Base-by-base conservation (phyloP, 1,140 invertebrate species). In the Formica selysi region DNA sequence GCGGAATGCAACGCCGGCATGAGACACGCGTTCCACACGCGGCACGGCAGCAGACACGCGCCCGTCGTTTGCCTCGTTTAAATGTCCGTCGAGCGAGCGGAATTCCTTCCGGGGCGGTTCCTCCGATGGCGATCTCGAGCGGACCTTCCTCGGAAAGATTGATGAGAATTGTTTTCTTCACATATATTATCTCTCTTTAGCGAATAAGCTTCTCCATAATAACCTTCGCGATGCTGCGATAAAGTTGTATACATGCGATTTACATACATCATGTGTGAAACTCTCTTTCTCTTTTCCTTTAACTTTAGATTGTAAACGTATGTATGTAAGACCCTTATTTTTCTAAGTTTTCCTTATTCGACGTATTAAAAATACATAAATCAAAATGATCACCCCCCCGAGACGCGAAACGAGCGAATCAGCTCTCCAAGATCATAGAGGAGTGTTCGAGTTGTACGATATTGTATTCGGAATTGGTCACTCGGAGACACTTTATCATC, bases 1-100 rank as follows among this genome's bases (percentile, higher is more conserved):
- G 91, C 93, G 93, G 93, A 94, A 94, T 94, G 93, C 93, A 92
- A 90, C 93, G 88, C 89, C 91, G 91, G 92, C 93, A 94, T 93
- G 93, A 94, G 93, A 94, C 93, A 93, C 92, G 92, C 92, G 92
- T 90, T 83, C 76, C 90, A 91, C 89, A 89, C 92, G 65, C 76
- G 76, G 59, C 76, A 48, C 61, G 41, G 10, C 44, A 67, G 71
- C 41, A 44, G 13, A 64, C 70, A 62, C 59, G 71, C 71, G 59
- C 54, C 65, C 70, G 48, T 74, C 85, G 36, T 64, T 86, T 13
- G 57, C 64, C 44, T 61, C 67, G 64, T 70, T 73, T 86, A n/a
- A 48, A 71, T 10, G 59, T 32, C 48, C 81, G 6, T 16, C 26
- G 19, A 7, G 22, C 59, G 41, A 51, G 32, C 64, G 78, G 26